These are phyloP conservation scores for Piprites chloris DNA, from an alignment of 2,113 vertebrate species.

Conservation along the genomic window DNA sequence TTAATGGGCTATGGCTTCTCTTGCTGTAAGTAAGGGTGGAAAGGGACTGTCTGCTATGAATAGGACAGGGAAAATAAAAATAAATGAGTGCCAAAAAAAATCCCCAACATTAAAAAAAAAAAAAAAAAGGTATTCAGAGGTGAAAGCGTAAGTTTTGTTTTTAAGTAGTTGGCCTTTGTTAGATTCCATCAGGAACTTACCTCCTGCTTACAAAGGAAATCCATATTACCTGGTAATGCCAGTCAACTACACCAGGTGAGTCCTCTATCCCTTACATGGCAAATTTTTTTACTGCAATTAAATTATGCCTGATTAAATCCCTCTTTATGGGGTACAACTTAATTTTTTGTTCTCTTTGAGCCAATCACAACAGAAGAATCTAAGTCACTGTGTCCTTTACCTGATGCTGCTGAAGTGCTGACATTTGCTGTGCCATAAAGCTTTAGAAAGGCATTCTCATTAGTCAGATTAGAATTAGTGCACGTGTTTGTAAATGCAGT, in stretches of 20 bases:
- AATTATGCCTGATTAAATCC: neutral
- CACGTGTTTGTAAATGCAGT: rapidly evolving
- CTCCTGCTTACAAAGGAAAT: neutral
- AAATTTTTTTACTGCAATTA: neutral
- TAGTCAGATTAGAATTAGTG: neutral
- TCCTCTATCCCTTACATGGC: neutral
- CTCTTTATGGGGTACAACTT: neutral
- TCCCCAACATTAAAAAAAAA: too few relatives aligned
- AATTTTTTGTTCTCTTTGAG: neutral
- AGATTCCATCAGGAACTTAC: neutral
- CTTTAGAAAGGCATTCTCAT: neutral
- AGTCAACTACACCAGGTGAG: neutral
- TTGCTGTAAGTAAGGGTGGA: neutral
- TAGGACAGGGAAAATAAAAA: neutral
- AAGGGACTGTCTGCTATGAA: neutral
- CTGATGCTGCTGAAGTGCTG: neutral
- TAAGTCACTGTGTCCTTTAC: neutral
- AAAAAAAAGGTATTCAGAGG: too few relatives aligned
- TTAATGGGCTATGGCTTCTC: neutral
- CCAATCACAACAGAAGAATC: neutral
- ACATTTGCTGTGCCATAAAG: neutral
- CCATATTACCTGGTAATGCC: neutral
- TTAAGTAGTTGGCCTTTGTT: neutral
- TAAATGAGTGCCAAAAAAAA: neutral
- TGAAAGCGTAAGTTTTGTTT: neutral